These are phyloP conservation scores for Dipodomys merriami DNA, from an alignment of 2,113 vertebrate species.

Conservation along the genomic window DNA sequence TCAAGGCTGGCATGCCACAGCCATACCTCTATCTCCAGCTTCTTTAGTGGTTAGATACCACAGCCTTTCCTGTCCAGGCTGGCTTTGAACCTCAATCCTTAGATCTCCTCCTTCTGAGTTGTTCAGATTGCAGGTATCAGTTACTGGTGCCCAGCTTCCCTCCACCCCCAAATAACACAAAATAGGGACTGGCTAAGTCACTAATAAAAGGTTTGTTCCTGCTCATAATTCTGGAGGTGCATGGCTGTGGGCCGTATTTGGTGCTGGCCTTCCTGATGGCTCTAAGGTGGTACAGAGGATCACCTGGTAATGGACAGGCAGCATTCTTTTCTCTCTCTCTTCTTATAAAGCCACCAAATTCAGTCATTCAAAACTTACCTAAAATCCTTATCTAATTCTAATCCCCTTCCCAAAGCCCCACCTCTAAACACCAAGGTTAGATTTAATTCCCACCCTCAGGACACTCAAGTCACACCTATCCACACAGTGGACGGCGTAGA, in stretches of 20 bases:
- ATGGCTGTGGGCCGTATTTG: neutral
- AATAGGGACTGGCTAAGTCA: neutral
- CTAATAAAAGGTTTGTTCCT: neutral
- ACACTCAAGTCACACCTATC: neutral
- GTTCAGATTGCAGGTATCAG: too few species aligned
- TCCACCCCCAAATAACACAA: neutral
- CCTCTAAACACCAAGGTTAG: neutral
- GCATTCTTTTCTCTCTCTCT: neutral
- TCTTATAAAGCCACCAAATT: neutral
- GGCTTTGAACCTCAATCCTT: too few species aligned
- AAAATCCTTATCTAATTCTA: neutral
- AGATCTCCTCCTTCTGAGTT: too few species aligned
- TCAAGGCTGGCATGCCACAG: too few species aligned
- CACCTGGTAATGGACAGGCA: neutral
- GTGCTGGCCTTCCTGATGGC: neutral
- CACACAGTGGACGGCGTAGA: too few species aligned
- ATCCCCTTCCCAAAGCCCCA: neutral
- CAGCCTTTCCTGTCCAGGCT: too few species aligned
- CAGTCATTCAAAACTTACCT: neutral
- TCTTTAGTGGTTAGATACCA: too few species aligned
- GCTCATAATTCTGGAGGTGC: neutral
- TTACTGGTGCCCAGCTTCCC: too few species aligned
- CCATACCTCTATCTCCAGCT: too few species aligned
- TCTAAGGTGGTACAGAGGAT: too few species aligned
- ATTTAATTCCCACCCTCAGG: neutral